Evolutionary conservation across 2,113 vertebrate genomes (phyloP), one percentile per base, ranked within the genome.

Genomic region (Rallus limicola): DNA sequence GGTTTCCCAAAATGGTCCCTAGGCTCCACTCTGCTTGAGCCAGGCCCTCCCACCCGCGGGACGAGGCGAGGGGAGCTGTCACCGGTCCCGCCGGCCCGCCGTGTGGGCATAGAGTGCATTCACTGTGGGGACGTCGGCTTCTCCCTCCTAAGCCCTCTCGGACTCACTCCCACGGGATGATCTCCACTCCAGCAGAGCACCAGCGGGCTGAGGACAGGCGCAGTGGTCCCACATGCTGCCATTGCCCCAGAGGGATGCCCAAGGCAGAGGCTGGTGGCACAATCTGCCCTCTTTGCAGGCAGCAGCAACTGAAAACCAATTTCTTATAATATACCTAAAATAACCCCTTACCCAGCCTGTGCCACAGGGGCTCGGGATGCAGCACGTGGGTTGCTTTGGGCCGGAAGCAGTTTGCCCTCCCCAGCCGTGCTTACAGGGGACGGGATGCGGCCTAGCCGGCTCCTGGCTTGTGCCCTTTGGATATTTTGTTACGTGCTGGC

Each of bases 201-300:
- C 20, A 21, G 1, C 26, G 5, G 34, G 53, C 48, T 48, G 48
- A 55, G 18, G 19, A 12, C 16, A 7, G 68, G 31, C 24, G 40
- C 6, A 6, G 29, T 0, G 3, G 36, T 34, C 38, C 69, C 14
- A 0, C 38, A 9, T 1, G 10, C 59, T 46, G 59, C 26, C 2
- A 0, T 21, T 2, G 1, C 34, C 23, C 34, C 16, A 1, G 31
- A 44, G 74, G 38, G 33, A 28, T 25, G 4, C 21, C 11, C 8
- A 1, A 17, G 6, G 3, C 16, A 1, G 53, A 68, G 44, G 10
- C 25, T 5, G 36, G 44, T 5, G 13, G 12, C 33, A 24, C 33
- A 1, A 19, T 4, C 4, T 13, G 23, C n/a, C 4, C 0, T 23
- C 64, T 34, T 40, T 25, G 26, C 16, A 12, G 34, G 3, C 31